Evolutionary conservation across 2,797 vertebrate species (phyloP), one percentile per base, ranked within the genome.

Genomic region (Thaleichthys pacificus): DNA sequence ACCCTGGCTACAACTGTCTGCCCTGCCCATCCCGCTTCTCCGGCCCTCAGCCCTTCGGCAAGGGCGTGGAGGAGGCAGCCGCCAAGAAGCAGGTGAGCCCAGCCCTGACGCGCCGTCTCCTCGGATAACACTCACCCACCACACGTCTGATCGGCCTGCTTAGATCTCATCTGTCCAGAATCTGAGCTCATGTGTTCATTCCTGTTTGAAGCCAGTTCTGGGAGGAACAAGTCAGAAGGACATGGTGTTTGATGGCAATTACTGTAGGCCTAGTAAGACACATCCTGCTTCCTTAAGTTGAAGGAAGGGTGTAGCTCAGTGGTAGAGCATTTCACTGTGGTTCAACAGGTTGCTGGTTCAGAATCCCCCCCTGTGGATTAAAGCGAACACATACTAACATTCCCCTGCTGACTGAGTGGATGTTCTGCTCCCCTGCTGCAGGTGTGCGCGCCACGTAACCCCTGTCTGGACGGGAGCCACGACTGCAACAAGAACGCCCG

Each of bases 401-500:
- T 42, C 38, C 19, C 51, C 51, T 15, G 26, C 66, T 9, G 54
- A 28, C 67, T 35, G n/a, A 12, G 77, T 70, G 47, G 51, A 61
- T 75, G 12, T n/a, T 22, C n/a, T n/a, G n/a, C 54, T 24, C 14
- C 79, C 5, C 28, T 63, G 78, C 64, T 75, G 14, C 87, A 99
- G 97, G 94, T 97, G 38, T 99, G 97, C 91, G 95, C 95, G 3
- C 96, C 97, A 24, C 96, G 94, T 69, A 98, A 99, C 88, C 97
- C 97, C 57, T 99, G 97, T 84, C 91, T 95, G 0, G 97, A 99
- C 47, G 97, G 96, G 85, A 98, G 96, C 60, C 97, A 99, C 2
- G 91, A 96, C 84, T 99, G 97, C 87, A 98, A 99, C 89, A 98
- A 95, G 89, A 97, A 98, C 0, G 97, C 97, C 75, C 97, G 95